These are phyloP conservation scores for Peromyscus californicus DNA, from an alignment of 2,113 vertebrate species.

Conservation along the genomic window DNA sequence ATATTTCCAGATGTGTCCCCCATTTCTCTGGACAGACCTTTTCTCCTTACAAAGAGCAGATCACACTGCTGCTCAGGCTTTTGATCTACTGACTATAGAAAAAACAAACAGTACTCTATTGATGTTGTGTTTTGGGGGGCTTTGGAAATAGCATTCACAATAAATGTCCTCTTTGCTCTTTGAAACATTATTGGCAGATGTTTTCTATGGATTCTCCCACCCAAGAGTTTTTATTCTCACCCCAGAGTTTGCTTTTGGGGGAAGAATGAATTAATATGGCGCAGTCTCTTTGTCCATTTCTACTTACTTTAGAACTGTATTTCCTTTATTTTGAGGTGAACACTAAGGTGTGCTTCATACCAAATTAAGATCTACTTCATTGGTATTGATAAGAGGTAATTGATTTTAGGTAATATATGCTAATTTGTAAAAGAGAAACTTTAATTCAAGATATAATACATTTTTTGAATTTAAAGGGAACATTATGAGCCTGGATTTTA, in stretches of 20 bases:
- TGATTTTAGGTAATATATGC: neutral
- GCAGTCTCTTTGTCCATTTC: conserved; percentile 37
- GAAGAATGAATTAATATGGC: neutral
- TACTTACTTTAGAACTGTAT: conserved; percentile 25
- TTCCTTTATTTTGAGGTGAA: conserved; percentile 38
- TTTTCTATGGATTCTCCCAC: conserved; percentile 66
- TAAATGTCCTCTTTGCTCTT: conserved; percentile 69
- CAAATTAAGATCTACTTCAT: conserved; percentile 45
- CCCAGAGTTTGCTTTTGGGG: conserved; percentile 12
- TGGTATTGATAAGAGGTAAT: neutral
- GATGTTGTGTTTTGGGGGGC: conserved; percentile 74
- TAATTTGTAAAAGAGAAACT: conserved; percentile 41
- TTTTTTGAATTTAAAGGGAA: conserved; percentile 8
- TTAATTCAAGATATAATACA: neutral
- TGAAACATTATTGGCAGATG: conserved; percentile 78
- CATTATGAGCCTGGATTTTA: neutral
- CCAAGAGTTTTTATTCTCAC: conserved; percentile 67
- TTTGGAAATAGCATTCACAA: conserved; percentile 70
- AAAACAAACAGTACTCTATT: conserved; percentile 78
- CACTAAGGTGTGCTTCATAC: conserved; percentile 1
- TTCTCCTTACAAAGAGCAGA: conserved; percentile 82
- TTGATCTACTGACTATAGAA: conserved; percentile 81
- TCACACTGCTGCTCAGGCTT: conserved; percentile 62
- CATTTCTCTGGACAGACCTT: conserved; percentile 74
- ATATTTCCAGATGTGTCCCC: conserved; percentile 80